These are phyloP conservation scores for Laticauda colubrina DNA, from an alignment of 2,113 vertebrate species.

Conservation along the genomic window DNA sequence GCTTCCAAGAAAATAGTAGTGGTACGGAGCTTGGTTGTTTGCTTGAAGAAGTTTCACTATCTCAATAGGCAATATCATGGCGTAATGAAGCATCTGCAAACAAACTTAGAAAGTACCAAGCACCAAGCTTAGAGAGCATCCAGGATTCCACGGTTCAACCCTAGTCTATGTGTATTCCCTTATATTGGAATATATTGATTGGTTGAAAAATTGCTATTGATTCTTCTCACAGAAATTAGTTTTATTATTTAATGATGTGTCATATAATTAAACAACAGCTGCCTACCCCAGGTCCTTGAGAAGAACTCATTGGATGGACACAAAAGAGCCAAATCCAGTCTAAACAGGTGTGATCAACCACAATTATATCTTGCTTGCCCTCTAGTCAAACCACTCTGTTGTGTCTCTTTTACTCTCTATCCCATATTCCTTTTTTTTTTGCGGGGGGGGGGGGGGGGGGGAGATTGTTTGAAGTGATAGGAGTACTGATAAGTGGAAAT, in stretches of 20 bases:
- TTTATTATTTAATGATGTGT: not conserved
- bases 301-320: not conserved
- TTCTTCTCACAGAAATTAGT: not conserved
- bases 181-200: not conserved
- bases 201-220: not conserved
- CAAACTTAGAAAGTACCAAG: not conserved
- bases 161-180: not conserved
- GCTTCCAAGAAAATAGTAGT: not conserved
- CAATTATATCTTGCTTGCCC: not conserved
- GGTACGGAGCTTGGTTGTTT: not conserved
- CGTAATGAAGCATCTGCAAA: not conserved
- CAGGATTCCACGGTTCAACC: not conserved
- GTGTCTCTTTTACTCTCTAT: not conserved
- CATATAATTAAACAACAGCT: not conserved
- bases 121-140: not conserved
- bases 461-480: not conserved
- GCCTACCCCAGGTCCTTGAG: not conserved
- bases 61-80: not conserved
- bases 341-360: not conserved
- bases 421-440: not conserved
- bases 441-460: not conserved
- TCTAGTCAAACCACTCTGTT: not conserved
- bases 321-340: not conserved
- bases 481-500: not conserved
- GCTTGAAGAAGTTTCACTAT: not conserved